Percentiles rank a stretch among this genome's conserved stretches.
Evolutionary conservation across 2,888 invertebrate species (phyloP).

Genomic region (Eristalis intricaria): DNA sequence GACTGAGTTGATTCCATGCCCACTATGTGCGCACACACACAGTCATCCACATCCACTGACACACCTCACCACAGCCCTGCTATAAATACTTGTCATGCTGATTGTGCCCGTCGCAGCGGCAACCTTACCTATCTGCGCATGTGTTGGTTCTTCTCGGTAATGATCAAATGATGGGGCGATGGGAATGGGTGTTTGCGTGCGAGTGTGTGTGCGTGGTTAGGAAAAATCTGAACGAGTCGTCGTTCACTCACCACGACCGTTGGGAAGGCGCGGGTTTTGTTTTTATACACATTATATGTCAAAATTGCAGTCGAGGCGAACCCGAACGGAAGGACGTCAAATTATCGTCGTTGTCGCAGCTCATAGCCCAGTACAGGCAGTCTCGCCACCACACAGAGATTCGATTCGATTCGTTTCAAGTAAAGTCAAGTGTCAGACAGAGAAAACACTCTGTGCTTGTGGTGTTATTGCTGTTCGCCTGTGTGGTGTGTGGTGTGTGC

Average conservation of each 20-base stretch:
- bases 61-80: constrained; percentile 12
- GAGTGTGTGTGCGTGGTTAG: background rate
- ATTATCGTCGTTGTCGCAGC: constrained; percentile 28
- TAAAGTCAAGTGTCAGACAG: constrained; percentile 39
- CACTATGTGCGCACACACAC: constrained; percentile 28
- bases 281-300: constrained; percentile 45
- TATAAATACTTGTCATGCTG: constrained; percentile 49
- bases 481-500: constrained; percentile 10
- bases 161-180: background rate
- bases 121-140: background rate
- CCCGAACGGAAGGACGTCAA: constrained; percentile 52
- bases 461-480: constrained; percentile 20
- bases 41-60: constrained; percentile 20
- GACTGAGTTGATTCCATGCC: constrained; percentile 17
- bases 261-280: constrained; percentile 37
- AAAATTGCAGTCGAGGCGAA: constrained; percentile 49
- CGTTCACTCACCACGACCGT: constrained; percentile 24
- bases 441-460: constrained; percentile 40
- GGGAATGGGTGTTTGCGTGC: background rate
- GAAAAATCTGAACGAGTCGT: constrained; percentile 47
- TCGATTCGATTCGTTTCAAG: constrained; percentile 28
- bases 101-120: background rate
- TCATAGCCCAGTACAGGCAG: too few relatives aligned
- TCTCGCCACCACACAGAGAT: constrained; percentile 19
- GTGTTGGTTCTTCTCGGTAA: background rate